A percentile compares a stretch with the other conserved stretches of the same genome.
phyloP scores from a whole-genome alignment of 2,888 invertebrate species.

The Byasa hedistus region DNA sequence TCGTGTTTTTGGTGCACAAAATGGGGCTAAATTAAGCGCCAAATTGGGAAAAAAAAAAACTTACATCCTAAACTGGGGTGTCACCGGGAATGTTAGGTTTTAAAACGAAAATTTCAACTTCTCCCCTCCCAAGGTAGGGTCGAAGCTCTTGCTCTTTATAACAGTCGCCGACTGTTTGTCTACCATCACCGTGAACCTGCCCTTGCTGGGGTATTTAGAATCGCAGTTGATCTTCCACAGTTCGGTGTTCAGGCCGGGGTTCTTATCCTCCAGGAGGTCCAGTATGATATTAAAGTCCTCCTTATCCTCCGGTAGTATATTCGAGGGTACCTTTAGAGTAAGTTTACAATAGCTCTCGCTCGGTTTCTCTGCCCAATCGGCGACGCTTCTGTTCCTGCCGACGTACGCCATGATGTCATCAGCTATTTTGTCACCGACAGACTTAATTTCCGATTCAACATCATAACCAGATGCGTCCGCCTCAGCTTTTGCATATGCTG shows the following conservation, averaged over 20 bases:
- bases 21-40: not conserved
- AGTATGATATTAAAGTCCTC: conserved; percentile 65
- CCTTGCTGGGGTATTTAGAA: conserved; percentile 49
- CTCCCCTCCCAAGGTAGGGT: conserved; percentile 57
- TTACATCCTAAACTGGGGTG: not conserved
- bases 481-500: not conserved
- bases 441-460: not conserved
- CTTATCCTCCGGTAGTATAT: conserved; percentile 57
- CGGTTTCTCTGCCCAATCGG: not conserved
- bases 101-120: conserved; percentile 58
- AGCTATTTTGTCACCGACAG: not conserved
- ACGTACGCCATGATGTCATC: conserved; percentile 5
- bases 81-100: conserved; percentile 20
- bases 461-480: not conserved
- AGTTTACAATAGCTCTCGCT: conserved; percentile 45
- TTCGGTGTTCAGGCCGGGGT: conserved; percentile 65
- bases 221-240: conserved; percentile 58
- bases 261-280: conserved; percentile 65
- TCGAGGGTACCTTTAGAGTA: conserved; percentile 54
- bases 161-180: conserved; percentile 58
- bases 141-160: conserved; percentile 55
- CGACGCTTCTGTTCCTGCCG: not conserved
- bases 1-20: too few species aligned
- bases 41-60: not conserved
- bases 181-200: conserved; percentile 54